Conservation (phyloP, 2,888 invertebrate genomes). For the Sarcophaga subvicina region DNA sequence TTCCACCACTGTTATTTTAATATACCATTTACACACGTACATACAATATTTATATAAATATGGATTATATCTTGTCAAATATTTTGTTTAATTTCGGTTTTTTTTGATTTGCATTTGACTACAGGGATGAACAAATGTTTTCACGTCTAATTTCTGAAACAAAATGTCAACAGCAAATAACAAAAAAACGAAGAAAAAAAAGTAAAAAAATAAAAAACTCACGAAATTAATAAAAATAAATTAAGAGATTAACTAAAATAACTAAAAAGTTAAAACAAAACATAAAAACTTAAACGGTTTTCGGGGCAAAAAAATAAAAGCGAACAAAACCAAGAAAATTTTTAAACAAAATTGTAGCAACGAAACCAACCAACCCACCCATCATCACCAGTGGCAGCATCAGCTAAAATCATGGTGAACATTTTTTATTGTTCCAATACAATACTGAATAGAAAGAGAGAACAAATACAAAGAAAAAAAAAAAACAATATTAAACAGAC, state of each 20-base stretch:
- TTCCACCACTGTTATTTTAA: no score
- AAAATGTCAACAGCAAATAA: slow-evolving; percentile 64
- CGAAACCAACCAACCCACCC: slow-evolving; percentile 3
- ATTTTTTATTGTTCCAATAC: neutral
- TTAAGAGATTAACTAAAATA: slow-evolving; percentile 70
- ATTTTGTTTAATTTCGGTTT: neutral
- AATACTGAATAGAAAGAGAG: neutral
- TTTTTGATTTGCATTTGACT: slow-evolving; percentile 35
- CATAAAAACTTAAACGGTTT: neutral
- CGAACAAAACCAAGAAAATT: slow-evolving; percentile 19
- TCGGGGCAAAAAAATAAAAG: slow-evolving; percentile 5
- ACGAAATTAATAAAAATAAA: slow-evolving; percentile 66
- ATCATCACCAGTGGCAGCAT: neutral
- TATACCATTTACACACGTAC: no score
- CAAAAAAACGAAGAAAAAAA: slow-evolving; percentile 21
- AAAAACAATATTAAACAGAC: slow-evolving; percentile 29
- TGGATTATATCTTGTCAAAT: neutral
- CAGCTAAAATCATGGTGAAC: neutral
- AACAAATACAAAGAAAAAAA: neutral
- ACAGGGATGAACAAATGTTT: slow-evolving; percentile 46
- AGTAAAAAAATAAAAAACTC: slow-evolving; percentile 15
- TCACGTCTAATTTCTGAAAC: slow-evolving; percentile 60
- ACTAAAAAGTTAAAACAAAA: slow-evolving; percentile 5
- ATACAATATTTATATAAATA: neutral
- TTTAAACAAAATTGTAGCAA: slow-evolving; percentile 31